Conservation (phyloP, 92 coral and sea anemone genomes). For the Pocillopora meandrina region DNA sequence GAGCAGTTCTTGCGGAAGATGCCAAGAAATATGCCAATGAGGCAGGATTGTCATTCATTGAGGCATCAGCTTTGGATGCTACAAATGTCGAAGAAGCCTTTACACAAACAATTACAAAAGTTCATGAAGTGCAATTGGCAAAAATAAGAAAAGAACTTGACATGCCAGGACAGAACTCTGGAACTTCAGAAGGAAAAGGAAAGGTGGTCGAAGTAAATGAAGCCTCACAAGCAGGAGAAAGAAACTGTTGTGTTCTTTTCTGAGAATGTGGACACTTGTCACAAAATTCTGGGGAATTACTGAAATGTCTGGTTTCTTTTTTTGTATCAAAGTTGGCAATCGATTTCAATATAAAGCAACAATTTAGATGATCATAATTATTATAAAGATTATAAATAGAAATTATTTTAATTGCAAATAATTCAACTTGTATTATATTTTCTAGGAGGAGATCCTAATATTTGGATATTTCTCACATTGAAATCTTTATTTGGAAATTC, state of each 20-base stretch:
- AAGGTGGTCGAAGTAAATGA: constrained; percentile 67
- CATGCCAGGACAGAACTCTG: constrained; percentile 52
- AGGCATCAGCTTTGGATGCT: constrained; percentile 97
- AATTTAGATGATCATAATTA: background rate
- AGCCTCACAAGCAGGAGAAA: constrained; percentile 12
- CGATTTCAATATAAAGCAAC: background rate
- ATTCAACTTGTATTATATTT: background rate
- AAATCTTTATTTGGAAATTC: no score
- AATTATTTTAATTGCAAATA: background rate
- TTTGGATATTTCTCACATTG: no score
- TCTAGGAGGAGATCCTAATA: background rate
- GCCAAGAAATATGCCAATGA: constrained; percentile 89
- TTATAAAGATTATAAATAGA: background rate
- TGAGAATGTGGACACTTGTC: background rate
- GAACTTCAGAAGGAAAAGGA: constrained; percentile 44
- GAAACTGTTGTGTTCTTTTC: constrained; percentile 22
- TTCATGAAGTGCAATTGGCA: constrained; percentile 91
- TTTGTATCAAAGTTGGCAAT: no score
- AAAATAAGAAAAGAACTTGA: constrained; percentile 96
- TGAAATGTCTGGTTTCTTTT: no score
- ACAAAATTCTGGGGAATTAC: background rate
- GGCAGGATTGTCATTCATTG: constrained; percentile 80
- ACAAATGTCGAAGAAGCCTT: constrained; percentile 97
- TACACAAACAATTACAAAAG: constrained; percentile 91
- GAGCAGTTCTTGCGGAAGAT: constrained; percentile 89